Percentiles rank a stretch among this genome's conserved stretches.
Conservation (phyloP, 2,888 invertebrate species). For the Andrena camellia region DNA sequence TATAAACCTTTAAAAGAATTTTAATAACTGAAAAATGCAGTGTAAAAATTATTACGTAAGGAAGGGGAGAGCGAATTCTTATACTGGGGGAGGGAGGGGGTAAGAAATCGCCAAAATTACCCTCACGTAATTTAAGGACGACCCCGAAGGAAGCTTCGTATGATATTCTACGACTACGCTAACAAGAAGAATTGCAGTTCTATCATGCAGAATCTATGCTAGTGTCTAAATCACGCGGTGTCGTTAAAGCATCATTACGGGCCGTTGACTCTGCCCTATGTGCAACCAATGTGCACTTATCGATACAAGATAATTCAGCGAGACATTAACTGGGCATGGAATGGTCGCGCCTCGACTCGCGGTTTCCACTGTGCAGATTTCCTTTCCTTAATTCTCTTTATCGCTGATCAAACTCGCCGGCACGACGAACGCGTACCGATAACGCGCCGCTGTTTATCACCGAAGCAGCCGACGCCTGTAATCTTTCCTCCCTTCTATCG, state of each 20-base stretch:
- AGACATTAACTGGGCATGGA: background rate
- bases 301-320: background rate
- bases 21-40: no score
- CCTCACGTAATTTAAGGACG: no score
- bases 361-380: background rate
- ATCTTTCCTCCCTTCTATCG: background rate
- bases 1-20: no score
- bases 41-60: no score
- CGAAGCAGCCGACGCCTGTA: background rate
- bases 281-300: background rate
- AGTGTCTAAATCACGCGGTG: background rate
- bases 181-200: no score
- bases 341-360: background rate
- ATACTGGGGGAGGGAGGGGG: no score
- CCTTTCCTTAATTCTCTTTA: conserved; percentile 5
- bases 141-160: no score
- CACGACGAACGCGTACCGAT: background rate
- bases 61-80: no score
- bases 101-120: no score
- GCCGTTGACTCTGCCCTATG: background rate
- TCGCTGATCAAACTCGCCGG: background rate
- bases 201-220: no score
- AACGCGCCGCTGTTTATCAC: background rate
- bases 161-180: no score
- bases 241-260: background rate